A percentile compares a stretch with the other conserved stretches of the same genome.
Evolutionary conservation across 1,140 invertebrate species (phyloP).

Genomic region (Drosophila nebulosa): DNA sequence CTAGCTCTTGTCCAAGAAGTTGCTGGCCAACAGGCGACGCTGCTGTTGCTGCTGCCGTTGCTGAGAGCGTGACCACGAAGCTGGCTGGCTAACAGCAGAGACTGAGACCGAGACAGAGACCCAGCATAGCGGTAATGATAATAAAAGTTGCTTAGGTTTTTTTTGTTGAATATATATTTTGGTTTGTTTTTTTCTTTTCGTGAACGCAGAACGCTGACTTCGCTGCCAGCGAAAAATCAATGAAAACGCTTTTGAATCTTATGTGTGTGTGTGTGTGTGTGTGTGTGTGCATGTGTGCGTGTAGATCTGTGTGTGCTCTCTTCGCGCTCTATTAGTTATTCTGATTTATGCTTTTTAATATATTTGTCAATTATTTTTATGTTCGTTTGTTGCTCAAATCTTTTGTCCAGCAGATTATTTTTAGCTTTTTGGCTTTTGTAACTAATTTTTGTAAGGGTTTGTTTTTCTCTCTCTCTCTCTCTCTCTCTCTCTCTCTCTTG

Average conservation of each 20-base stretch:
- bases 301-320: conserved; percentile 31
- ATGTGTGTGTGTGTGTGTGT: conserved; percentile 10
- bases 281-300: conserved; percentile 19
- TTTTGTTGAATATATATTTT: conserved; percentile 4
- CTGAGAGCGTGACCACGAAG: conserved; percentile 69
- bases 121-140: conserved; percentile 70
- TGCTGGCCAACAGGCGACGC: conserved; percentile 69
- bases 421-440: conserved; percentile 25
- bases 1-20: conserved; percentile 80
- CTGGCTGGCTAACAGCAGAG: conserved; percentile 53
- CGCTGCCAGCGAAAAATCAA: conserved; percentile 54
- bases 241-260: conserved; percentile 52
- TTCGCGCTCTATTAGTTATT: conserved; percentile 63
- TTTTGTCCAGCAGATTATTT: conserved; percentile 64
- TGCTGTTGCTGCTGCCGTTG: conserved; percentile 18
- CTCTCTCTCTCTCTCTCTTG: background rate
- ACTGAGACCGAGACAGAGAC: conserved; percentile 29
- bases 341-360: conserved; percentile 78
- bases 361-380: conserved; percentile 77
- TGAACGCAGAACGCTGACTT: conserved; percentile 16
- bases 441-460: conserved; percentile 27
- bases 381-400: conserved; percentile 53
- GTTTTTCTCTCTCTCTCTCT: conserved; percentile 7
- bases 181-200: conserved; percentile 6
- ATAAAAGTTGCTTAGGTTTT: conserved; percentile 61